These are phyloP conservation scores for Phytoseiulus persimilis DNA, from an alignment of 2,888 invertebrate genomes.

Conservation along the genomic window DNA sequence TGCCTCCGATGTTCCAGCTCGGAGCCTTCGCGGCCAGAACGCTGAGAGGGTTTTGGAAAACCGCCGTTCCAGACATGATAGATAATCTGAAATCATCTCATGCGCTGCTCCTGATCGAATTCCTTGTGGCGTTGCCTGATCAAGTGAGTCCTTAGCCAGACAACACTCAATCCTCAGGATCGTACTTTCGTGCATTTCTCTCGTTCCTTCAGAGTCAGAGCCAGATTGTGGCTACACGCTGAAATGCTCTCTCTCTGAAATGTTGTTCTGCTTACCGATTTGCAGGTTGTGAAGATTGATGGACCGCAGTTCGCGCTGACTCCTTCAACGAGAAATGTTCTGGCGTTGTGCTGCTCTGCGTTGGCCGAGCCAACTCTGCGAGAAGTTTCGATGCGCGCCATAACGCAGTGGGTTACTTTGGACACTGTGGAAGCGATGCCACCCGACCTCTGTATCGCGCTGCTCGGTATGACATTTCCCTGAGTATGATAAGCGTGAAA, in stretches of 20 bases:
- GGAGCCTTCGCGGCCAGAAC: constrained; percentile 11
- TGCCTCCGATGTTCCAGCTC: neutral
- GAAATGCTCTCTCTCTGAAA: neutral
- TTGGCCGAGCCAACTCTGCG: constrained; percentile 9
- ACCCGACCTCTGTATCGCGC: constrained; percentile 8
- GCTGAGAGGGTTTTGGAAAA: neutral
- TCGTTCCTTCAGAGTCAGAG: too few relatives aligned
- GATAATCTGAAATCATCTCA: neutral
- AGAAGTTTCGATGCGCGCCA: neutral
- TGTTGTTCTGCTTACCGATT: neutral
- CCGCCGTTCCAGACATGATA: constrained; percentile 21
- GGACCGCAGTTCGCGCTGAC: neutral
- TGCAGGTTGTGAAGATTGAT: neutral
- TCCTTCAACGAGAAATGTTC: neutral
- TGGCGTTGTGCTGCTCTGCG: neutral
- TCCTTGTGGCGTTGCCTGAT: constrained; percentile 12
- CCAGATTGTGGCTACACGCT: too few relatives aligned
- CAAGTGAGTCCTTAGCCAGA: neutral
- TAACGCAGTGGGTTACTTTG: constrained; percentile 12
- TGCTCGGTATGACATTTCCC: neutral
- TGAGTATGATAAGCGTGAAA: neutral
- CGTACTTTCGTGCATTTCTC: too few relatives aligned
- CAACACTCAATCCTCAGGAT: too few relatives aligned
- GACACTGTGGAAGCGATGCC: constrained; percentile 8
- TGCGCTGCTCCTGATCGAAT: constrained; percentile 10